Evolutionary conservation across 2,888 invertebrate species (phyloP).

Genomic region (Pomacea canaliculata): DNA sequence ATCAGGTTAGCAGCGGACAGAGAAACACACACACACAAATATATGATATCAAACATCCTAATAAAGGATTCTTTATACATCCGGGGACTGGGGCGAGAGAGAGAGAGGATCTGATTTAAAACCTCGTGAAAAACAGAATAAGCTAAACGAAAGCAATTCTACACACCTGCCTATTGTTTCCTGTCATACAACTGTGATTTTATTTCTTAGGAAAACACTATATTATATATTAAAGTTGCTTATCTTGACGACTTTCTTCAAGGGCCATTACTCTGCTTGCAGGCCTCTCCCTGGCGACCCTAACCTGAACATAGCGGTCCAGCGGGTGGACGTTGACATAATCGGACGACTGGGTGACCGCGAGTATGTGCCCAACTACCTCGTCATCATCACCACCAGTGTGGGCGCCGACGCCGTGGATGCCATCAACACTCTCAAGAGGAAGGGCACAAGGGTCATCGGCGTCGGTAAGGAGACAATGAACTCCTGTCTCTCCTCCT

Average conservation of each 20-base stretch:
- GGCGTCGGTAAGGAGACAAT: conserved; percentile 34
- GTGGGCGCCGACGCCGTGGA: conserved; percentile 42
- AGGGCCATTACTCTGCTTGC: background rate
- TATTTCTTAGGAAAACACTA: too few relatives aligned
- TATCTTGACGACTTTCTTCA: too few relatives aligned
- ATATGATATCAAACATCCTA: background rate
- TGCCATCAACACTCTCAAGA: conserved; percentile 53
- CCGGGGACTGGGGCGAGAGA: too few relatives aligned
- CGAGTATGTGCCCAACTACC: conserved; percentile 48
- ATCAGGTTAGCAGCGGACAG: conserved; percentile 48
- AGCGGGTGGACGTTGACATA: conserved; percentile 47
- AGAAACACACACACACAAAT: background rate
- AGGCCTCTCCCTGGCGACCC: conserved; percentile 53
- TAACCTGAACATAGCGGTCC: conserved; percentile 50
- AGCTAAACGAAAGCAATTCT: too few relatives aligned
- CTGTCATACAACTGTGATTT: too few relatives aligned
- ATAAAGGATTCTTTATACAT: background rate
- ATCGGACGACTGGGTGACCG: conserved; percentile 45
- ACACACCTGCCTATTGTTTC: too few relatives aligned
- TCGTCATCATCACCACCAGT: conserved; percentile 56
- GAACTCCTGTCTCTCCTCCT: too few relatives aligned
- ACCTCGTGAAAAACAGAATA: too few relatives aligned
- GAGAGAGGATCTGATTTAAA: too few relatives aligned
- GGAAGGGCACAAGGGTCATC: conserved; percentile 49
- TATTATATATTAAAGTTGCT: too few relatives aligned